Evolutionary conservation across 2,888 invertebrate genomes (phyloP).

Genomic region (Agrilus mali): DNA sequence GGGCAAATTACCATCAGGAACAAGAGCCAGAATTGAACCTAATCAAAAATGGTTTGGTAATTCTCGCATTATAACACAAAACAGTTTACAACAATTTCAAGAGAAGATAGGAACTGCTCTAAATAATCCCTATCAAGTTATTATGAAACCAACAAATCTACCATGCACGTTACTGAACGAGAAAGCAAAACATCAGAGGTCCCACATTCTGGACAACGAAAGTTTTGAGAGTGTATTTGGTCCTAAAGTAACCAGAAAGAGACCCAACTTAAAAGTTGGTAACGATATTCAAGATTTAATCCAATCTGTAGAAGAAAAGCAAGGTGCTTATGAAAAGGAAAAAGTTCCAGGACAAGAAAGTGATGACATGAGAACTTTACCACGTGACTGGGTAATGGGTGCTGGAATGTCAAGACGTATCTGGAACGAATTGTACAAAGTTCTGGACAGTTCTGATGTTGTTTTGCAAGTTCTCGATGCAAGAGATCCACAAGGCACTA

Average conservation of each 20-base stretch:
- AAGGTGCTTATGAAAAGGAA: constrained; percentile 75
- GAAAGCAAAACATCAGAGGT: constrained; percentile 75
- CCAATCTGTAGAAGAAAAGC: constrained; percentile 55
- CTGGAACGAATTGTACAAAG: constrained; percentile 99
- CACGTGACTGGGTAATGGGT: constrained; percentile 87
- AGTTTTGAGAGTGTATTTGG: constrained; percentile 92
- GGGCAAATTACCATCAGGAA: constrained; percentile 76
- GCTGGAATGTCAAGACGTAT: constrained; percentile 95
- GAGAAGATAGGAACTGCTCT: constrained; percentile 89
- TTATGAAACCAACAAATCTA: constrained; percentile 91
- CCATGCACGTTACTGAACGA: constrained; percentile 92
- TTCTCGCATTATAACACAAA: constrained; percentile 91
- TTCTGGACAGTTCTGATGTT: constrained; percentile 97
- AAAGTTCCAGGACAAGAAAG: constrained; percentile 71
- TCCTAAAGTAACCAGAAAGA: constrained; percentile 82
- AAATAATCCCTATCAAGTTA: constrained; percentile 93
- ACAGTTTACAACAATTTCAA: constrained; percentile 78
- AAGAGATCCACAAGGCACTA: constrained; percentile 92
- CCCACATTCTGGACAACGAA: constrained; percentile 92
- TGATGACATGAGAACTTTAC: constrained; percentile 63
- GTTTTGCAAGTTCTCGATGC: constrained; percentile 93
- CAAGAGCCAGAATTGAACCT: constrained; percentile 90
- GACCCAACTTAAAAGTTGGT: constrained; percentile 60
- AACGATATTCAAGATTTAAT: constrained; percentile 69
- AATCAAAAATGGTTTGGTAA: constrained; percentile 99